A percentile compares a stretch with the other conserved stretches of the same genome.
These are phyloP conservation scores for Metellina segmentata DNA, from an alignment of 2,888 invertebrate species.

Conservation along the genomic window DNA sequence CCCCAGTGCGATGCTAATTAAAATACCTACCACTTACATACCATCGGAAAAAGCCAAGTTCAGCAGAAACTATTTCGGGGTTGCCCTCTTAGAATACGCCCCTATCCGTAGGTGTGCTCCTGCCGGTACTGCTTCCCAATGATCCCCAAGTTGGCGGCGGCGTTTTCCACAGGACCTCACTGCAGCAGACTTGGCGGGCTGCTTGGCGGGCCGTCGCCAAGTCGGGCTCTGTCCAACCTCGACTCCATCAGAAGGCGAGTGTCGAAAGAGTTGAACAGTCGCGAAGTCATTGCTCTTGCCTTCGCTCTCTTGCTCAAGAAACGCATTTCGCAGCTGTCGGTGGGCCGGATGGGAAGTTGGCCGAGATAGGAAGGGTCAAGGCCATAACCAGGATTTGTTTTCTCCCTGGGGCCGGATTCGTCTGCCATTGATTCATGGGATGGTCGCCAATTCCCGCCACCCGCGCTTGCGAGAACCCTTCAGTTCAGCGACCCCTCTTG, in stretches of 20 bases:
- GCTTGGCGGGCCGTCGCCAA: background rate
- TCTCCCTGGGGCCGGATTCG: no score
- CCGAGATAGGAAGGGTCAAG: background rate
- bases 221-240: no score
- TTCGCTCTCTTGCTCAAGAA: background rate
- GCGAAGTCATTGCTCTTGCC: background rate
- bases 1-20: no score
- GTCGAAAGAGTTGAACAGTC: background rate
- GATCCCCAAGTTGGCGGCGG: no score
- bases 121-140: no score
- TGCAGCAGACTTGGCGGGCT: background rate
- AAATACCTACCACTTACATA: no score
- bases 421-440: no score
- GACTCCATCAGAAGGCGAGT: background rate
- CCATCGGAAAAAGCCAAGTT: no score
- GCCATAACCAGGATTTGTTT: background rate
- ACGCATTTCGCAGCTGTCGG: background rate
- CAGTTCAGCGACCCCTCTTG: background rate
- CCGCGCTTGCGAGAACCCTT: background rate
- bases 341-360: background rate
- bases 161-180: no score
- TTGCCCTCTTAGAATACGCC: no score
- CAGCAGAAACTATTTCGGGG: no score
- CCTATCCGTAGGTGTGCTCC: no score
- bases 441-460: background rate